Percentiles rank a stretch among this genome's conserved stretches.
phyloP scores from a whole-genome alignment of 2,113 vertebrate species.

The Peromyscus californicus region DNA sequence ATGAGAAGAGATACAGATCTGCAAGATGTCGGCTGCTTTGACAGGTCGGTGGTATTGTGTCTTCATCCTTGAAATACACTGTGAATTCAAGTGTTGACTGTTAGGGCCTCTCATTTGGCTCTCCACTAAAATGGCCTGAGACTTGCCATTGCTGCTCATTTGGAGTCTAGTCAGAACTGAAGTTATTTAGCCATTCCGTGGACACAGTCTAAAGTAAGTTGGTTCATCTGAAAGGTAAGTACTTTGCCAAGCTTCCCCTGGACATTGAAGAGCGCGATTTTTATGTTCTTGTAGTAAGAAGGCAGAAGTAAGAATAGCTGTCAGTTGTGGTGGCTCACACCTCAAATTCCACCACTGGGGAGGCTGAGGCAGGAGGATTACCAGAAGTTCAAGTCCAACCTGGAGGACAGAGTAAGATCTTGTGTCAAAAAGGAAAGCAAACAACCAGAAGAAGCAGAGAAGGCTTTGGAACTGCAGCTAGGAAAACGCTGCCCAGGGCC shows the following conservation, averaged over 20 bases:
- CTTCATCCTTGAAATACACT: background rate
- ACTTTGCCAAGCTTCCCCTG: background rate
- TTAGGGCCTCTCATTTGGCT: background rate
- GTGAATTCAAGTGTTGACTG: slow-evolving; percentile 23
- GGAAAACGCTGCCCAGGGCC: background rate
- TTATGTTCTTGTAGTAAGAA: background rate
- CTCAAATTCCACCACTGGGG: background rate
- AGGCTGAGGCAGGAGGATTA: background rate
- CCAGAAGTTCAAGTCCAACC: background rate
- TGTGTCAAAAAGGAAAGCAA: background rate
- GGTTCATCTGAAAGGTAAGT: background rate
- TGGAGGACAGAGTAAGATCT: background rate
- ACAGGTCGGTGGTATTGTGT: slow-evolving; percentile 23
- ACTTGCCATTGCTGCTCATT: background rate
- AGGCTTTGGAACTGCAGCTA: background rate
- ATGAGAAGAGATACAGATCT: background rate
- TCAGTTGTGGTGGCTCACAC: background rate
- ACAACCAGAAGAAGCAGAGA: background rate
- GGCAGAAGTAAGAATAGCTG: background rate
- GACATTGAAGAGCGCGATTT: background rate
- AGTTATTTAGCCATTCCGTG: background rate
- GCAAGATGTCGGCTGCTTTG: background rate
- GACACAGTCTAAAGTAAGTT: background rate
- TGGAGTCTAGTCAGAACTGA: background rate
- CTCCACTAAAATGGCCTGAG: background rate